These are phyloP conservation scores for Abrostola tripartita DNA, from an alignment of 2,888 invertebrate species.

Conservation along the genomic window DNA sequence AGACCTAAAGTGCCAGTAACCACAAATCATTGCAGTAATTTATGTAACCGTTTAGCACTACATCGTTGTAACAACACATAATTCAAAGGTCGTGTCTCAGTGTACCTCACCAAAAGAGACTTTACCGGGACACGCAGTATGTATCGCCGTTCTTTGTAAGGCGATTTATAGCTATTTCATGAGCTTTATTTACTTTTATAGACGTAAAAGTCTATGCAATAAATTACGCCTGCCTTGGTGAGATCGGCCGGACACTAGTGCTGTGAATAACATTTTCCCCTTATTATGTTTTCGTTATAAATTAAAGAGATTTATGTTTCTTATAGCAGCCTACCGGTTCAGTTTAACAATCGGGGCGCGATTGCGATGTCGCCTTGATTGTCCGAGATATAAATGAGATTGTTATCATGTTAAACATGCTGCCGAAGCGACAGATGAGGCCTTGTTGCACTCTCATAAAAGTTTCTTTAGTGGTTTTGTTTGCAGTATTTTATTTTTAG, in stretches of 20 bases:
- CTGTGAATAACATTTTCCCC: conserved; percentile 84
- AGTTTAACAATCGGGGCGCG: conserved; percentile 66
- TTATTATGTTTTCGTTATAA: conserved; percentile 87
- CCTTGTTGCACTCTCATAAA: conserved; percentile 38
- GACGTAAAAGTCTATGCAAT: conserved; percentile 72
- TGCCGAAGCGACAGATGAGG: conserved; percentile 38
- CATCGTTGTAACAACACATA: conserved; percentile 64
- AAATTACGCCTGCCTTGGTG: conserved; percentile 78
- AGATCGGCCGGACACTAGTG: conserved; percentile 74
- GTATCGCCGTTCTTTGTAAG: conserved; percentile 80
- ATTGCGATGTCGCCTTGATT: conserved; percentile 67
- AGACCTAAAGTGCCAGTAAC: conserved; percentile 28
- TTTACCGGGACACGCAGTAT: conserved; percentile 66
- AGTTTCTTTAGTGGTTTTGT: conserved; percentile 32
- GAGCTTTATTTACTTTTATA: conserved; percentile 87
- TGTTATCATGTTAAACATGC: conserved; percentile 61
- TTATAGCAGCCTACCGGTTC: conserved; percentile 70
- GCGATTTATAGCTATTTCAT: conserved; percentile 85
- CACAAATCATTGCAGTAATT: conserved; percentile 61
- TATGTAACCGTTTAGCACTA: conserved; percentile 65
- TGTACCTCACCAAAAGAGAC: conserved; percentile 67
- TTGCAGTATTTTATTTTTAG: conserved; percentile 35
- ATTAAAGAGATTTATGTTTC: conserved; percentile 83
- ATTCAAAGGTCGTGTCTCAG: conserved; percentile 66
- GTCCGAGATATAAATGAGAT: conserved; percentile 68